Evolutionary conservation across 2,113 vertebrate species (phyloP).

Genomic region (Potamarius usumacintae): DNA sequence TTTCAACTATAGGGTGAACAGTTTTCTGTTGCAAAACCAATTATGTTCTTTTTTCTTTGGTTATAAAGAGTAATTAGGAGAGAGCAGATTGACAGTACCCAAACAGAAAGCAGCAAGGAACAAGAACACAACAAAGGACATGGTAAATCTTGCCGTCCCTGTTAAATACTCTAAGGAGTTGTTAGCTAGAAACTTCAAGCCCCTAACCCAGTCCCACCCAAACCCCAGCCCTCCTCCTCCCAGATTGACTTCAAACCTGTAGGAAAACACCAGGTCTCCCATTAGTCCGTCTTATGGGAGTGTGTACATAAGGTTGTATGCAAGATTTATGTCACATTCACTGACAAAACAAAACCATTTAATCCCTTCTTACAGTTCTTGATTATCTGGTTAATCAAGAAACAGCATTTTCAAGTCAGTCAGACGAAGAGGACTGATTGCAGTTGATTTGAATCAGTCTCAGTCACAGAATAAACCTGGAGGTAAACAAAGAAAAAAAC

Average conservation of each 20-base stretch:
- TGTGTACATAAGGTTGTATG: background rate
- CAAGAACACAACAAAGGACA: background rate
- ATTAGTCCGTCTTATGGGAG: background rate
- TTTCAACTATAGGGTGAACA: background rate
- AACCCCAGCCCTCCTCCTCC: background rate
- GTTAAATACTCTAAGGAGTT: background rate
- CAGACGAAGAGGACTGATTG: background rate
- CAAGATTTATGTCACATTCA: background rate
- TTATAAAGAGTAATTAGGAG: background rate
- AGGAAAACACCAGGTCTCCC: background rate
- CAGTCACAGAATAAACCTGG: slow-evolving; percentile 24
- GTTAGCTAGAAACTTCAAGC: background rate
- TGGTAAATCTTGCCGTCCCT: background rate
- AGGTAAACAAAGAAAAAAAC: background rate
- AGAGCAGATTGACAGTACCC: background rate
- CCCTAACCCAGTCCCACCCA: background rate
- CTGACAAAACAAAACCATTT: background rate
- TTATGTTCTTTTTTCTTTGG: background rate
- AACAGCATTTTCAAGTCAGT: background rate
- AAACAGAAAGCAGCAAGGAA: background rate
- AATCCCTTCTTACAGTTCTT: background rate
- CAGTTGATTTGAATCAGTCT: slow-evolving; percentile 22
- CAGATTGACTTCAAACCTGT: background rate
- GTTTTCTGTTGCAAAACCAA: background rate
- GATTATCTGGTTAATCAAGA: slow-evolving; percentile 27